phyloP scores from a whole-genome alignment of 2,113 vertebrate species.

The Hippocampus barbouri region DNA sequence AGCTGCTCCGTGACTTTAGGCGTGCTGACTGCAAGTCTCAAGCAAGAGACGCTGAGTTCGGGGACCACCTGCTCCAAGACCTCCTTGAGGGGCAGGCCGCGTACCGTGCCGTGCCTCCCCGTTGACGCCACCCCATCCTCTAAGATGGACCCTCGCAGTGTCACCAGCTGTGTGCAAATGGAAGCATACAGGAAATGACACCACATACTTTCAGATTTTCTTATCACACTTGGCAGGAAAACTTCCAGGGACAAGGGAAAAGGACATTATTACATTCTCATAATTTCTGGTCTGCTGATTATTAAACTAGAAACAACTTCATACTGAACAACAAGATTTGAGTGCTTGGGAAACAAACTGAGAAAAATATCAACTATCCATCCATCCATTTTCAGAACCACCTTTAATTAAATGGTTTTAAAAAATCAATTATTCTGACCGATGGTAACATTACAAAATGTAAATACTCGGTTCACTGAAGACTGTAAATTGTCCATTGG shows the following conservation, averaged over 20 bases:
- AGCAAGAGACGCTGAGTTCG: conserved; percentile 82
- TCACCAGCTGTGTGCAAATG: conserved; percentile 74
- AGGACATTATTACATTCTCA: background rate
- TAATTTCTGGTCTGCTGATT: background rate
- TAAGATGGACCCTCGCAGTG: conserved; percentile 83
- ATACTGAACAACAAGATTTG: background rate
- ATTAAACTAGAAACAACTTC: background rate
- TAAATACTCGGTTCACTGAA: too few relatives aligned
- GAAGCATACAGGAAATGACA: background rate
- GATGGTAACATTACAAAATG: too few relatives aligned
- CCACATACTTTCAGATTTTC: background rate
- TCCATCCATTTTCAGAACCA: too few relatives aligned
- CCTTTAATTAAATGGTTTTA: too few relatives aligned
- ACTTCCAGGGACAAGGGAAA: background rate
- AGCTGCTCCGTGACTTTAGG: conserved; percentile 90
- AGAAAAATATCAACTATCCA: too few relatives aligned
- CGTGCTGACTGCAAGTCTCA: conserved; percentile 79
- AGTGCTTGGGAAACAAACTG: background rate
- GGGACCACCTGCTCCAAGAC: conserved; percentile 85
- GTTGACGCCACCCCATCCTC: conserved; percentile 84
- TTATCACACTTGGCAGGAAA: background rate
- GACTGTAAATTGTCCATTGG: too few relatives aligned
- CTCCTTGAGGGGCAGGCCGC: conserved; percentile 84
- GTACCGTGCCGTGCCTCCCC: conserved; percentile 77
- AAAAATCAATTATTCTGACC: too few relatives aligned